Base-by-base conservation (phyloP, 1,140 invertebrate species). In the Rhagoletis pomonella region DNA sequence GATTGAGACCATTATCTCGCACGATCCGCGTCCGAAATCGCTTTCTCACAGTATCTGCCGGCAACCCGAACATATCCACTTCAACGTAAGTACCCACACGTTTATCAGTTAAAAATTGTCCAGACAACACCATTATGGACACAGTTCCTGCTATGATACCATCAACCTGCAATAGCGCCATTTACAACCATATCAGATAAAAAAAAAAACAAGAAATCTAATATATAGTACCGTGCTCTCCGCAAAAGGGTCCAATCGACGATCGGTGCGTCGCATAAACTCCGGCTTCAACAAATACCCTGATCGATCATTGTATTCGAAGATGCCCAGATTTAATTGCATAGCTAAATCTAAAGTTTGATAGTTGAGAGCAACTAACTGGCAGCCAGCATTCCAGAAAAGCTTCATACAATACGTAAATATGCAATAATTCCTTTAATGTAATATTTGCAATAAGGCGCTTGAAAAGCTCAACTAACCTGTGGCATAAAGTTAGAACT, bases 351-450 rank as follows among this genome's bases (percentile, higher is more conserved):
- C 98, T 62, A 99, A 94, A 1, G 99, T 99, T 94, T 99, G 99
- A 94, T 98, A 99, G 94, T 99, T 99, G 0, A 99, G 95, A 0
- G 99, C 98, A 9, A 99, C 99, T 93, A 99, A 94, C 92, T 99
- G 99, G 93, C 99, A 99, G 1, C 99, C 99, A 5, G 98, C 98
- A 93, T 99, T 99, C 99, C 99, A 99, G 93, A 99, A 99, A 62
- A 99, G 97, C 93, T 95, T 89, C 1, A 84, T 87, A 65, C 55
- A 86, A 81, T 12, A 5, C 6, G 17, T 81, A 55, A 17, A 47
- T 17, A 17, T 29, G 47, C 14, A 17, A 29, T 55, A 44, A 39
- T 29, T 55, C 29, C 29, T n/a, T 64, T 39, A 59, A 6, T 65
- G 4, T 64, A 39, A 29, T 29, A 29, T 29, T 29, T 29, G 29